Conservation (phyloP, 1,140 invertebrate genomes). For the Homarus americanus region DNA sequence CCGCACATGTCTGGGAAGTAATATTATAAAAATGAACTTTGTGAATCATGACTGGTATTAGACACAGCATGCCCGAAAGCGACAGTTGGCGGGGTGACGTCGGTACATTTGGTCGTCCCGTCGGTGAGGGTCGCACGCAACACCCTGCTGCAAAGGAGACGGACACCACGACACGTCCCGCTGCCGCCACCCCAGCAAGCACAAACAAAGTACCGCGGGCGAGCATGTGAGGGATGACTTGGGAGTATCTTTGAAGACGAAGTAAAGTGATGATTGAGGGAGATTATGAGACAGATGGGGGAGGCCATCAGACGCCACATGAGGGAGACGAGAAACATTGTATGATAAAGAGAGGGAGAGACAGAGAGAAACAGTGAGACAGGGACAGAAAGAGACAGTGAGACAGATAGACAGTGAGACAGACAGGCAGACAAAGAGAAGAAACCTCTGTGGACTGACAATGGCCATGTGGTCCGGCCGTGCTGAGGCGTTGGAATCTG, state of each 20-base stretch:
- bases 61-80: constrained; percentile 40
- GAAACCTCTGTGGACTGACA: neutral
- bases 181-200: constrained; percentile 19
- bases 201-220: neutral
- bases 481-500: constrained; percentile 41
- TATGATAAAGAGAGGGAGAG: constrained; percentile 31
- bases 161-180: neutral
- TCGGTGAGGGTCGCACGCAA: too few species aligned
- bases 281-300: constrained; percentile 6
- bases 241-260: neutral
- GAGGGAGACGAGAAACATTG: neutral
- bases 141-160: too few species aligned
- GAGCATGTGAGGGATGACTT: neutral
- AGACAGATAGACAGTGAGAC: constrained; percentile 40
- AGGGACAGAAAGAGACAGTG: constrained; percentile 4
- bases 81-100: constrained; percentile 31
- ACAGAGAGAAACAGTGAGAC: constrained; percentile 29
- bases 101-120: constrained; percentile 17
- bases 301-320: constrained; percentile 5
- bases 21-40: constrained; percentile 67
- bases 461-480: constrained; percentile 4
- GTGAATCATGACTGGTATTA: constrained; percentile 63
- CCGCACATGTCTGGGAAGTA: constrained; percentile 55
- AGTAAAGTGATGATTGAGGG: neutral
- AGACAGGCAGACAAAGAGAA: constrained; percentile 4